Evolutionary conservation across 1,140 invertebrate species (phyloP).

Genomic region (Meteorus sp.): DNA sequence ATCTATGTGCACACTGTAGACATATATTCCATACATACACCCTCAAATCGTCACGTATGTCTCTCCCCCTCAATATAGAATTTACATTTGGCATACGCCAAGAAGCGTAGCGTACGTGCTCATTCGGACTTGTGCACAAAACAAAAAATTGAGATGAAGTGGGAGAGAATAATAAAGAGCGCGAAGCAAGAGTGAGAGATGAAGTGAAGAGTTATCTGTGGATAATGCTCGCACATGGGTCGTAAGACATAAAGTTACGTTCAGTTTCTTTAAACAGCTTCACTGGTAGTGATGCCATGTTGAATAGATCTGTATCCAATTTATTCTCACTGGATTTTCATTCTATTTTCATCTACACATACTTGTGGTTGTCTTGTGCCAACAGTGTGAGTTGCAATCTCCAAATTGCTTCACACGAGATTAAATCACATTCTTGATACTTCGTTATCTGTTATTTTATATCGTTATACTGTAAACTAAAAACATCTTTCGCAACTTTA

Average conservation of each 20-base stretch:
- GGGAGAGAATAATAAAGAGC: background rate
- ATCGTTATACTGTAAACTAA: no score
- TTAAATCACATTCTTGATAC: no score
- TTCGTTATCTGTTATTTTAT: no score
- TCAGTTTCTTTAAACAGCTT: background rate
- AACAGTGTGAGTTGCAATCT: no score
- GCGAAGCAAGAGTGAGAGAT: background rate
- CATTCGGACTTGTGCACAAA: background rate
- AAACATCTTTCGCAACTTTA: no score
- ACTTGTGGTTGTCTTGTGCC: background rate
- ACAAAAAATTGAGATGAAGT: background rate
- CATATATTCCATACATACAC: no score
- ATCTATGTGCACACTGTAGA: no score
- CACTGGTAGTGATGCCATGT: background rate
- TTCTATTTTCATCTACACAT: background rate
- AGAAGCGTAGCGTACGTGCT: no score
- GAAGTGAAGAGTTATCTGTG: background rate
- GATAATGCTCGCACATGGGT: background rate
- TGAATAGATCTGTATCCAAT: background rate
- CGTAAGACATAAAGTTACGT: slow-evolving; percentile 1
- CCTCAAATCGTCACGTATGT: no score
- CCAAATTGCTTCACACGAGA: no score
- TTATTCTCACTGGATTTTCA: background rate
- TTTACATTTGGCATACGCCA: no score
- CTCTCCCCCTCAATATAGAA: no score